A percentile compares a stretch with the other conserved stretches of the same genome.
These are phyloP conservation scores for Microcebus ravelobensis DNA, from an alignment of 2,113 vertebrate genomes.

Conservation along the genomic window DNA sequence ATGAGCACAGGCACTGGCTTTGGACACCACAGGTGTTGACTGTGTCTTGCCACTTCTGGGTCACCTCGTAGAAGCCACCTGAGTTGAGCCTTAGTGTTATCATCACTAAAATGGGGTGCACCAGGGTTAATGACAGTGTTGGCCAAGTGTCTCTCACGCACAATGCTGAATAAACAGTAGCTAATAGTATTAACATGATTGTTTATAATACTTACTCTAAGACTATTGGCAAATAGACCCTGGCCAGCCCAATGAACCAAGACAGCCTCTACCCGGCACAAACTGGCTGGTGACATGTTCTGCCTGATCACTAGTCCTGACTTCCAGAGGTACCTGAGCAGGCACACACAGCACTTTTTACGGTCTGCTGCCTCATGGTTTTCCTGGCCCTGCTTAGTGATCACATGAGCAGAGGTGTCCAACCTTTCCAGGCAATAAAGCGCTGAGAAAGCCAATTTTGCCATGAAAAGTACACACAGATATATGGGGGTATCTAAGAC, in stretches of 20 bases:
- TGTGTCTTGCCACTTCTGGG: neutral
- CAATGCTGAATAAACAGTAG: neutral
- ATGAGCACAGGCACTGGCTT: neutral
- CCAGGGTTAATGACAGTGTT: neutral
- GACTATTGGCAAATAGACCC: neutral
- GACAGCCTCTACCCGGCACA: neutral
- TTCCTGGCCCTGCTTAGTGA: neutral
- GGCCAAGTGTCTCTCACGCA: neutral
- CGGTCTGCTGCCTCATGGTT: conserved; percentile 27
- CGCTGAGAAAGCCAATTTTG: conserved; percentile 15
- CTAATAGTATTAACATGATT: neutral
- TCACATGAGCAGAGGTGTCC: conserved; percentile 43
- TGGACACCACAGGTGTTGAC: neutral
- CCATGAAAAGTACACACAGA: neutral
- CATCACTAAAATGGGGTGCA: neutral
- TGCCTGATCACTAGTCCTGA: conserved; percentile 7
- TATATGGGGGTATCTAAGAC: neutral
- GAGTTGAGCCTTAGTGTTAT: neutral
- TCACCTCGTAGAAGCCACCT: neutral
- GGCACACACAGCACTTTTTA: neutral
- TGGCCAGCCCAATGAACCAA: neutral
- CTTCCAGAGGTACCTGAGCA: conserved; percentile 30
- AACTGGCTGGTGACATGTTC: neutral
- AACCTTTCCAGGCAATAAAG: conserved; percentile 33
- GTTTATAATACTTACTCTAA: neutral